Conservation (phyloP, 35 echinoderm and acorn worm genomes). For the Diadema setosum region DNA sequence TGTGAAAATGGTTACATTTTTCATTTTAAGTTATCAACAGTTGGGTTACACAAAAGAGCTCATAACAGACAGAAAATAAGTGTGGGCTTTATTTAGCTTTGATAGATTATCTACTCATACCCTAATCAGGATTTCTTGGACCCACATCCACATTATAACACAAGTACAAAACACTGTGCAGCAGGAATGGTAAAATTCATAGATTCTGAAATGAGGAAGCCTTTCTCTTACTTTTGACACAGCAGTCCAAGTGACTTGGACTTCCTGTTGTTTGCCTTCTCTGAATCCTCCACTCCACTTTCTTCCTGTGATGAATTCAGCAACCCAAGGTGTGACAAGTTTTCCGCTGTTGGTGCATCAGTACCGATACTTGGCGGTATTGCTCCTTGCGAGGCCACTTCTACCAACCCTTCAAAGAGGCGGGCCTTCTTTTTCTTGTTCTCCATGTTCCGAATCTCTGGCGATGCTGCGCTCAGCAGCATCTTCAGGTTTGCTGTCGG, state of each 20-base stretch:
- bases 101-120: too few relatives aligned
- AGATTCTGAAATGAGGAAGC: too few relatives aligned
- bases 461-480: constrained; percentile 68
- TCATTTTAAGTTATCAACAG: too few relatives aligned
- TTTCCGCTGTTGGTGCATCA: neutral
- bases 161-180: neutral
- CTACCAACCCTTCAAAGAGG: constrained; percentile 60
- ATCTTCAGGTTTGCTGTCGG: constrained; percentile 94
- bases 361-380: neutral
- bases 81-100: too few relatives aligned
- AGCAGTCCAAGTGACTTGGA: constrained; percentile 85
- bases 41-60: too few relatives aligned
- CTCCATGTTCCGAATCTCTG: constrained; percentile 79
- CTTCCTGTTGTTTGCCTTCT: constrained; percentile 66
- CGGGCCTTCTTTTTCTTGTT: constrained; percentile 60
- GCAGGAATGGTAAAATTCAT: neutral
- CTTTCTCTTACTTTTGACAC: constrained; percentile 85
- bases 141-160: too few relatives aligned
- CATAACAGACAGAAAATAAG: too few relatives aligned
- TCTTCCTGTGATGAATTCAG: constrained; percentile 11
- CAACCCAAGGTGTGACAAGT: neutral
- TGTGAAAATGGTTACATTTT: too few relatives aligned
- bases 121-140: too few relatives aligned
- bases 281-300: constrained; percentile 42
- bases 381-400: constrained; percentile 45